A percentile compares a stretch with the other conserved stretches of the same genome.
phyloP scores from a whole-genome alignment of 2,888 invertebrate species.

The Microdon myrmicae region DNA sequence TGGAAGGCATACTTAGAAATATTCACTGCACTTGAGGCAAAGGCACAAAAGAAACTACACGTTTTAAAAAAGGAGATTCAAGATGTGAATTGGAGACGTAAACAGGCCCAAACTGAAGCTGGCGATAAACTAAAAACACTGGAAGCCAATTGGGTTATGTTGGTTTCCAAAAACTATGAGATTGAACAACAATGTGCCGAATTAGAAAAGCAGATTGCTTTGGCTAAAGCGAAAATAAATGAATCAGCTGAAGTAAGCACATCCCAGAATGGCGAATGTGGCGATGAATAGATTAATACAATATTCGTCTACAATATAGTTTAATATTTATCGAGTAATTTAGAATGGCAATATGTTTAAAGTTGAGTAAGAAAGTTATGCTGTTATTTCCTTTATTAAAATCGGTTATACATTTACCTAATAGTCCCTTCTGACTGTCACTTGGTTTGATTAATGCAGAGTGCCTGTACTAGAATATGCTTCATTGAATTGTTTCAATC shows the following conservation, averaged over 20 bases:
- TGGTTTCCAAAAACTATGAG: conserved; percentile 97
- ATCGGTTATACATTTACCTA: too few relatives aligned
- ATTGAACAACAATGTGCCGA: conserved; percentile 93
- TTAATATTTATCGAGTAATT: too few relatives aligned
- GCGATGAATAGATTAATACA: too few relatives aligned
- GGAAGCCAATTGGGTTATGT: conserved; percentile 94
- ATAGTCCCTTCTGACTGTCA: too few relatives aligned
- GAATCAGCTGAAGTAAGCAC: conserved; percentile 1
- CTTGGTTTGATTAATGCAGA: too few relatives aligned
- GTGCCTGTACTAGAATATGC: too few relatives aligned
- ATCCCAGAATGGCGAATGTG: conserved; percentile 26
- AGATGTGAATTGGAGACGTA: conserved; percentile 95
- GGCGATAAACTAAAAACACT: conserved; percentile 87
- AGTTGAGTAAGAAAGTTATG: too few relatives aligned
- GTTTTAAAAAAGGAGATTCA: conserved; percentile 84
- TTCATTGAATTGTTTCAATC: too few relatives aligned
- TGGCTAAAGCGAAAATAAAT: conserved; percentile 6
- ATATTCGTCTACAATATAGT: too few relatives aligned
- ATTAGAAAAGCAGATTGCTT: conserved; percentile 74
- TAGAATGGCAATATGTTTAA: too few relatives aligned
- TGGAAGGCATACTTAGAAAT: conserved; percentile 91
- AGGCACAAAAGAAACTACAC: conserved; percentile 82
- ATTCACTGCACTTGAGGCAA: conserved; percentile 79
- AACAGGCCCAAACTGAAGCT: conserved; percentile 89
- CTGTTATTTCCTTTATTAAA: too few relatives aligned